A percentile compares a stretch with the other conserved stretches of the same genome.
phyloP scores from a whole-genome alignment of 2,888 invertebrate genomes.

The Emmelina monodactyla region DNA sequence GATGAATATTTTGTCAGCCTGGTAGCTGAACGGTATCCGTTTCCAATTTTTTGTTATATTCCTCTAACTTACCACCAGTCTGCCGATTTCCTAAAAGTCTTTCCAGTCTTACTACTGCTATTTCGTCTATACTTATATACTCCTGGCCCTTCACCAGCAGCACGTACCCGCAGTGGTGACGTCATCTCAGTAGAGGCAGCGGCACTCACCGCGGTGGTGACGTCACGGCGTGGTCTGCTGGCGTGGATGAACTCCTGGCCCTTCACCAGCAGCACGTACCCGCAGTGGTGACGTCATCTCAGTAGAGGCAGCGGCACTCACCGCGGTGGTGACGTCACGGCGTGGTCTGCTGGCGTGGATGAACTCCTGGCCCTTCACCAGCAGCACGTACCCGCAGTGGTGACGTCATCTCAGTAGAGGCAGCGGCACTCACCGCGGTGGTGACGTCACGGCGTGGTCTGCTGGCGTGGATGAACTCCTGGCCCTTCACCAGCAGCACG shows the following conservation, averaged over 20 bases:
- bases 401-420: too few relatives aligned
- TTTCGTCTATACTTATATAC: too few relatives aligned
- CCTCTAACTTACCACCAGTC: too few relatives aligned
- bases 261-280: conserved; percentile 81
- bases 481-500: conserved; percentile 81
- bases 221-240: conserved; percentile 25
- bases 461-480: conserved; percentile 73
- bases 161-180: conserved; percentile 84
- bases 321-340: conserved; percentile 26
- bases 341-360: conserved; percentile 59
- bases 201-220: conserved; percentile 31
- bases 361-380: conserved; percentile 83
- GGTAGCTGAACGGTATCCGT: too few relatives aligned
- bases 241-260: conserved; percentile 79
- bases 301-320: too few relatives aligned
- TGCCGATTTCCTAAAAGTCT: too few relatives aligned
- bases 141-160: conserved; percentile 80
- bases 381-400: conserved; percentile 81
- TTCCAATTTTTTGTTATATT: too few relatives aligned
- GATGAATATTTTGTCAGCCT: too few relatives aligned
- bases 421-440: conserved; percentile 32
- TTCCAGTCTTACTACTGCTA: too few relatives aligned
- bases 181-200: too few relatives aligned
- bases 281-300: too few relatives aligned
- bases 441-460: conserved; percentile 24